Evolutionary conservation across 2,113 vertebrate species (phyloP), one percentile per base, ranked within the genome.

Genomic region (Numida meleagris): DNA sequence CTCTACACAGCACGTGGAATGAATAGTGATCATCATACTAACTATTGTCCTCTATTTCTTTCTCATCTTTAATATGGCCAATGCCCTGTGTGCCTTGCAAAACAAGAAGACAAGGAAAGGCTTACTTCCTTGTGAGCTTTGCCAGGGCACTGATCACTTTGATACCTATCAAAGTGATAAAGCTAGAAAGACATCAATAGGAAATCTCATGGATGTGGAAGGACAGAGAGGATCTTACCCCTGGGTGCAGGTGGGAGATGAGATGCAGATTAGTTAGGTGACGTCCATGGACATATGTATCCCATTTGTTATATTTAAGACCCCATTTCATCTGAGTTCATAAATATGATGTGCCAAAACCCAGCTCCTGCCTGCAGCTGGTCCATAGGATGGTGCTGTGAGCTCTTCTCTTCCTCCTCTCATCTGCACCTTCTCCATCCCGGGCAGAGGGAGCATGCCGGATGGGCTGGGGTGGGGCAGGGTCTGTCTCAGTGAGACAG

Each of bases 371-470:
- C 19, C 40, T 40, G 12, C 31, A 65, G 36, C 11, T 84, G 27
- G 10, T 59, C 51, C 13, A 1, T 2, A 51, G 36, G 13, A 88
- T 27, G 58, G 20, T 58, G 24, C 18, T 82, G 33, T 31, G 13
- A 74, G 18, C 9, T 27, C 17, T 67, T 31, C 29, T 66, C 20
- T 20, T 45, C 62, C 1, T 89, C 29, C 29, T 87, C 11, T n/a
- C 2, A 2, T 18, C 8, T 6, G 4, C 3, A 1, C 86, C 4
- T 7, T 8, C 17, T 67, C 40, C 4, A 0, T 55, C 65, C 38
- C 29, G 6, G 10, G 18, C 3, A 88, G 19, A 36, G 3, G 14
- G 42, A 59, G 46, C 83, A 38, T 67, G 15, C 4, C 6, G 2
- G 29, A 72, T 8, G 2, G 12, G 31, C 4, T 8, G 1, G 16